Base-by-base conservation (phyloP, 2,797 vertebrate species). In the Enteromius argenteus region DNA sequence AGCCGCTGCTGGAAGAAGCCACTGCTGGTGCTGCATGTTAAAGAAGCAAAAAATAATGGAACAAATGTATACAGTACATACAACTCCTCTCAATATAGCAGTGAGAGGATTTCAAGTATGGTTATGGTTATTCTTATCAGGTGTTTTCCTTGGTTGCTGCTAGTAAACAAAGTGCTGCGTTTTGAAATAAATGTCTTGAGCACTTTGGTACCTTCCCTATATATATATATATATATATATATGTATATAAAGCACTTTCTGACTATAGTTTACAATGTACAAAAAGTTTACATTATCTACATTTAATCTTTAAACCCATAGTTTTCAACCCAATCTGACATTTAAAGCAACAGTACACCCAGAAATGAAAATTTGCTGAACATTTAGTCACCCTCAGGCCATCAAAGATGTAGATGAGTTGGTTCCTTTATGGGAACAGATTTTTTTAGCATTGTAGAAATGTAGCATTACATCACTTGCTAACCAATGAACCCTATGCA, bases 1-100 rank as follows among this genome's bases (percentile, higher is more conserved):
- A 85, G 75, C 89, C 89, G 0, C 91, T 92, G 3, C 60, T 92
- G 85, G 88, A 91, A 39, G 91, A 92, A 11, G 86, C 15, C 66
- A 1, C 46, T 64, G 73, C 30, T 42, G 44, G 23, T 75, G 86
- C 84, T 23, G 2, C 1, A 46, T 82, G 7, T 56, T 92, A 86
- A 80, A 83, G 39, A 78, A 27, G 58, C 5, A 42, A 39, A 19
- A 79, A 4, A 5, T 30, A 30, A 58, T 32, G 23, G 53, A 15
- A 77, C 35, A 75, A n/a, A n/a, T 37, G 30, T 53, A 71, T 42
- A 39, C n/a, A 71, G 15, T 56, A 81, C 14, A 64, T 81, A 4
- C 79, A 72, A 30, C 19, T n/a, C 51, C 8, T 14, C 21, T 75
- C 51, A 37, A 14, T 39, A 75, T 56, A 56, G 49, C 9, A 23